These are phyloP conservation scores for Alexandromys oeconomus DNA, from an alignment of 2,797 vertebrate genomes.

Conservation along the genomic window DNA sequence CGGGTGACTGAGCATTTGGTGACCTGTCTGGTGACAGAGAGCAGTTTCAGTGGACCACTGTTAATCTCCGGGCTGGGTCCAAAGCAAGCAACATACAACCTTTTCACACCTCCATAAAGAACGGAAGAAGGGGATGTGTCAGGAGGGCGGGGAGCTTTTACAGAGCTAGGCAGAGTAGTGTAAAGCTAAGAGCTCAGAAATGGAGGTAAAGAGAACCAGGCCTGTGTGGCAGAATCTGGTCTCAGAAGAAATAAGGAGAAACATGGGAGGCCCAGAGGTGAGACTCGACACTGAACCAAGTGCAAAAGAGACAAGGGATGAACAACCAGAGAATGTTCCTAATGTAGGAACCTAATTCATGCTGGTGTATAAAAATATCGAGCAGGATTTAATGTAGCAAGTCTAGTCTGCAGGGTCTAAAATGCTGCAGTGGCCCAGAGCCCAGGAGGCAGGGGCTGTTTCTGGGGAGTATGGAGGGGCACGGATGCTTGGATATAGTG, in stretches of 20 bases:
- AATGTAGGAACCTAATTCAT: not conserved
- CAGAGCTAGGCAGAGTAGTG: fast-evolving
- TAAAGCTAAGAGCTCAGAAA: too few species aligned
- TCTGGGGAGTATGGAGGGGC: fast-evolving
- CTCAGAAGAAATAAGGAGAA: not conserved
- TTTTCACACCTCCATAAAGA: fast-evolving
- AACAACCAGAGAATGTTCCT: not conserved
- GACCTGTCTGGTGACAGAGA: not conserved
- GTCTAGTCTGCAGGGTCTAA: not conserved
- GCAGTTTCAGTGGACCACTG: not conserved
- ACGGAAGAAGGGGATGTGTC: too few species aligned
- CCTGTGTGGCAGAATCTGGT: not conserved
- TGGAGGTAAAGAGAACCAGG: not conserved
- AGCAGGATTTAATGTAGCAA: not conserved
- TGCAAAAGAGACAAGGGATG: not conserved
- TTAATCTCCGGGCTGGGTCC: fast-evolving
- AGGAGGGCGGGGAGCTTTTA: too few species aligned
- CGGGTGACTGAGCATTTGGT: not conserved
- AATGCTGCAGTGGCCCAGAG: too few species aligned
- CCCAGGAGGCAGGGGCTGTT: not conserved
- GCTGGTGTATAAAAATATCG: not conserved
- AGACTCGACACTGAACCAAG: not conserved
- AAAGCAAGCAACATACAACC: fast-evolving
- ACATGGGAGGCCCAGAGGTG: not conserved
- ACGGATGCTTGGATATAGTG: fast-evolving